Conservation (phyloP, 2,797 vertebrate species). For the Manis javanica region DNA sequence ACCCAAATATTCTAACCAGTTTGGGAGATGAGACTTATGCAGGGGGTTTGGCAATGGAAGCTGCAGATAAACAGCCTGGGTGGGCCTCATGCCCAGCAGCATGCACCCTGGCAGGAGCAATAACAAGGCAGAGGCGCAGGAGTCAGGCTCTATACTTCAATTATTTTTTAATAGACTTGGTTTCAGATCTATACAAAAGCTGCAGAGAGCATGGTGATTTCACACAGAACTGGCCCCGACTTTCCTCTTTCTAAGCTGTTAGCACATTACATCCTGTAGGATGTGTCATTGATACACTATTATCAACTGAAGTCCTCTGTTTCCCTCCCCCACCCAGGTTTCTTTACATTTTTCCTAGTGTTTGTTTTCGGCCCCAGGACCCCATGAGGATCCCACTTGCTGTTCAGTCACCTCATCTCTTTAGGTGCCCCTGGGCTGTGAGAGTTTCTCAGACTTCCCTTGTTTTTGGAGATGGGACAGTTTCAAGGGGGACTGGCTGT, state of each 20-base stretch:
- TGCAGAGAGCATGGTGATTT: background rate
- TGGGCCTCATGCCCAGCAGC: background rate
- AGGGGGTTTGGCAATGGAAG: background rate
- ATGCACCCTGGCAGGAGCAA: rapidly evolving
- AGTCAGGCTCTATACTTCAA: background rate
- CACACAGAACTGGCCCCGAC: background rate
- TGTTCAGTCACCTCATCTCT: background rate
- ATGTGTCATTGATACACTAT: background rate
- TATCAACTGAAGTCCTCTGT: background rate
- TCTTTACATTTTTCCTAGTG: background rate
- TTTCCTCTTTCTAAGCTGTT: background rate
- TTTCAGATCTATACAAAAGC: background rate
- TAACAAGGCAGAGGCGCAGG: background rate
- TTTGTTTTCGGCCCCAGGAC: background rate
- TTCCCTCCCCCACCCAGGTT: background rate
- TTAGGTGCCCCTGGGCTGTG: background rate
- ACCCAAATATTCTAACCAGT: background rate
- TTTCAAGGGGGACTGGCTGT: background rate
- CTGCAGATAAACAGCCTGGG: background rate
- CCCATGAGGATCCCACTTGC: background rate
- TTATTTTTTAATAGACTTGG: background rate
- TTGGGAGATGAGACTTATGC: background rate
- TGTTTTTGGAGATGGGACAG: background rate
- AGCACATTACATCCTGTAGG: background rate
- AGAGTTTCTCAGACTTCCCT: background rate